phyloP scores from a whole-genome alignment of 1,140 invertebrate species.

The Stegodyphus mimosarum region DNA sequence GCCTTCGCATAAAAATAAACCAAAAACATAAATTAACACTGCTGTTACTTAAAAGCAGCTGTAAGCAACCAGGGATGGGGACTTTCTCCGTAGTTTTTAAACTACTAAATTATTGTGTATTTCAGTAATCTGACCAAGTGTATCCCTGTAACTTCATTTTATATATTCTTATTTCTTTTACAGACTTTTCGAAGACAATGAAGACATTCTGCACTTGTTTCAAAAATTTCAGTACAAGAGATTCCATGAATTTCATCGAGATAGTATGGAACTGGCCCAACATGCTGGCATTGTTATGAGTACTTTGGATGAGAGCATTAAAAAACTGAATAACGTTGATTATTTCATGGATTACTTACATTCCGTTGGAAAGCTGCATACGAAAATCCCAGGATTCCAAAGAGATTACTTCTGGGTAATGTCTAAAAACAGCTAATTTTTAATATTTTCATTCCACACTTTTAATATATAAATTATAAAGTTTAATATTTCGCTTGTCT shows the following conservation, averaged over 20 bases:
- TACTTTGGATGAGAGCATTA: constrained; percentile 83
- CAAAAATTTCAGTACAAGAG: constrained; percentile 81
- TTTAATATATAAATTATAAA: too few relatives aligned
- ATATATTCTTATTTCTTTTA: neutral
- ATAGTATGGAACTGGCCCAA: constrained; percentile 83
- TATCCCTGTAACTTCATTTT: neutral
- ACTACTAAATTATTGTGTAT: too few relatives aligned
- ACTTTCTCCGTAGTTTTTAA: too few relatives aligned
- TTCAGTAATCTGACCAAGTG: too few relatives aligned
- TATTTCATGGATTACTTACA: constrained; percentile 84
- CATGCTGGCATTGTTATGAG: constrained; percentile 92
- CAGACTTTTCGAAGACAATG: constrained; percentile 89
- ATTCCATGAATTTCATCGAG: constrained; percentile 82
- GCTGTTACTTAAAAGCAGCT: too few relatives aligned
- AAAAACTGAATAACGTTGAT: constrained; percentile 84
- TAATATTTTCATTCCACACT: too few relatives aligned
- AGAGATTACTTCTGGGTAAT: constrained; percentile 87
- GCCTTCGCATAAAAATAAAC: too few relatives aligned
- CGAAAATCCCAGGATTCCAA: constrained; percentile 85
- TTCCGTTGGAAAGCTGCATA: constrained; percentile 84
- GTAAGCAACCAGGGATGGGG: too few relatives aligned
- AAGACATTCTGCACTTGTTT: constrained; percentile 83
- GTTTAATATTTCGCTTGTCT: too few relatives aligned
- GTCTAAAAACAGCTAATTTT: too few relatives aligned
- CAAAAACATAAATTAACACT: too few relatives aligned